A percentile compares a stretch with the other conserved stretches of the same genome.
phyloP scores from a whole-genome alignment of 2,113 vertebrate species.

The Apodemus sylvaticus region DNA sequence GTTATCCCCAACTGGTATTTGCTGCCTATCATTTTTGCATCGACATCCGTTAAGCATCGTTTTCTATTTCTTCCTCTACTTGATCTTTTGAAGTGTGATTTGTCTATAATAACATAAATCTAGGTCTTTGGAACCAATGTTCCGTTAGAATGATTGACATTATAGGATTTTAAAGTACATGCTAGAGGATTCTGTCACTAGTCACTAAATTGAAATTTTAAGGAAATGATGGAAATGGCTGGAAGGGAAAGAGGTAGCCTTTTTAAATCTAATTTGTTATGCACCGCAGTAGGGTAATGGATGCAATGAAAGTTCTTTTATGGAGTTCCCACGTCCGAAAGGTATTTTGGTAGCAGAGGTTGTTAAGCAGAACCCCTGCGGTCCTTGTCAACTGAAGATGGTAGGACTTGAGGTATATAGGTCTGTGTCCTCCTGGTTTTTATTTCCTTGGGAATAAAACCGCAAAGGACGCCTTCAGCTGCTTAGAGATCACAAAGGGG shows the following conservation, averaged over 20 bases:
- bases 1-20: constrained; percentile 76
- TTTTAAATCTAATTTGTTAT: constrained; percentile 99
- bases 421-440: constrained; percentile 88
- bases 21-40: constrained; percentile 60
- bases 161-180: constrained; percentile 92
- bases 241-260: constrained; percentile 92
- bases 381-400: constrained; percentile 88
- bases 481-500: constrained; percentile 88
- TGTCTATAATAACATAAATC: constrained; percentile 89
- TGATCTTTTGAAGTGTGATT: constrained; percentile 86
- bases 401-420: constrained; percentile 90
- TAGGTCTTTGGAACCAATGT: constrained; percentile 95
- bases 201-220: constrained; percentile 97
- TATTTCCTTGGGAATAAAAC: constrained; percentile 88
- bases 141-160: constrained; percentile 92
- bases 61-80: constrained; percentile 57
- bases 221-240: constrained; percentile 94
- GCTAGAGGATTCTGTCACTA: constrained; percentile 92
- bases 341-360: constrained; percentile 92
- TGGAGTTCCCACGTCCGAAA: constrained; percentile 94
- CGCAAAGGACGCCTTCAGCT: constrained; percentile 90
- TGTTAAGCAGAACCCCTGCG: constrained; percentile 88
- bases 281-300: constrained; percentile 96
- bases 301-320: constrained; percentile 91
- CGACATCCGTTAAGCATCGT: constrained; percentile 43